Evolutionary conservation across 2,113 vertebrate species (phyloP).

Genomic region (Crocuta crocuta): DNA sequence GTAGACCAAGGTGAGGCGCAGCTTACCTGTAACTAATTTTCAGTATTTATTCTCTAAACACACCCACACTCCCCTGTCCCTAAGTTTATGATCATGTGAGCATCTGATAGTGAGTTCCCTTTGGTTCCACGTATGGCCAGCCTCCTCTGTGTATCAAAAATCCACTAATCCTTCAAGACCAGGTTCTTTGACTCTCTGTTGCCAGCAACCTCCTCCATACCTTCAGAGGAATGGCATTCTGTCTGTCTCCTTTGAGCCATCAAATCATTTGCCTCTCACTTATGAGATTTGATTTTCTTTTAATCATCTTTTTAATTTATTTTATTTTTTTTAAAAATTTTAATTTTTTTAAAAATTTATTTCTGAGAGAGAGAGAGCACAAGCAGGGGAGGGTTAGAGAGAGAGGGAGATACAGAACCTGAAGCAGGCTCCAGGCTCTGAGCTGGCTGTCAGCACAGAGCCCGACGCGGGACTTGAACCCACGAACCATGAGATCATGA

Average conservation of each 20-base stretch:
- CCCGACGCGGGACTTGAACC: no score
- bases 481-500: no score
- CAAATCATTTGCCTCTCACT: neutral
- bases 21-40: neutral
- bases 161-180: neutral
- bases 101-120: neutral
- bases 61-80: neutral
- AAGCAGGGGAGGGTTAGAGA: no score
- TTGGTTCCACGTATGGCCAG: neutral
- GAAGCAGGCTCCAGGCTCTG: no score
- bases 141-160: neutral
- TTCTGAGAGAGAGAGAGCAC: no score
- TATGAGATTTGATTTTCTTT: slow-evolving; percentile 13
- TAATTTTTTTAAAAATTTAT: no score
- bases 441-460: no score
- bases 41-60: neutral
- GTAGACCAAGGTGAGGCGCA: neutral
- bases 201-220: neutral
- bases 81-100: neutral
- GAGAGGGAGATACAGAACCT: no score
- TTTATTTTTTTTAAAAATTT: neutral
- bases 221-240: neutral
- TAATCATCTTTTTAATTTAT: neutral
- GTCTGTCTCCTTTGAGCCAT: neutral
- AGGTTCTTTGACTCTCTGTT: neutral